A percentile compares a stretch with the other conserved stretches of the same genome.
Evolutionary conservation across 2,113 vertebrate genomes (phyloP).

Genomic region (Crotalus horridus): DNA sequence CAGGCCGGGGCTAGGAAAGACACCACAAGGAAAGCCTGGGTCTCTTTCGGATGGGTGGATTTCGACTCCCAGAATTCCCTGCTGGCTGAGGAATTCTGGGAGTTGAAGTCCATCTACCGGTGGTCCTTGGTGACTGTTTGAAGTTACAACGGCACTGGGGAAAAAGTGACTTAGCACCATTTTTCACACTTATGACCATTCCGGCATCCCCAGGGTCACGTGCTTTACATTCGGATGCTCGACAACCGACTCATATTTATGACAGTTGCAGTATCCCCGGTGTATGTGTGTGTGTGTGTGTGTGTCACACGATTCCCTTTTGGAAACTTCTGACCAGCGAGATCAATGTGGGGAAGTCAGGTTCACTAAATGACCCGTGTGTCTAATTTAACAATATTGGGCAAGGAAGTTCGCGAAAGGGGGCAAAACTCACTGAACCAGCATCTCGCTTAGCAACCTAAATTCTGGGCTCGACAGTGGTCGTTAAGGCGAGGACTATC

Average conservation of each 20-base stretch:
- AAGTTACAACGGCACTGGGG: background rate
- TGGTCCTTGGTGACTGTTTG: background rate
- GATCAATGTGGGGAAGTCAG: background rate
- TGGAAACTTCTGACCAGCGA: background rate
- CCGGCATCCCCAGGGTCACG: rapidly evolving
- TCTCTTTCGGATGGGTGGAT: background rate
- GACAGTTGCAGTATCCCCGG: background rate
- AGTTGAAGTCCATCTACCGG: background rate
- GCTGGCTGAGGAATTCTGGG: background rate
- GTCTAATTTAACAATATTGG: background rate
- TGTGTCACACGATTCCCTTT: no score
- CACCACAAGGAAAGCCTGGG: background rate
- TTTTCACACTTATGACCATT: background rate
- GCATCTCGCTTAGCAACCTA: no score
- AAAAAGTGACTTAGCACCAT: background rate
- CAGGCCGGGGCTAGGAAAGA: background rate
- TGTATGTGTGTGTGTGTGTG: no score
- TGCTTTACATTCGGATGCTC: background rate
- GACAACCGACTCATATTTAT: background rate
- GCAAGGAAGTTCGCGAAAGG: no score
- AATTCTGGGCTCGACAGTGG: no score
- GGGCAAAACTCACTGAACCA: no score
- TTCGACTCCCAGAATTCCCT: background rate
- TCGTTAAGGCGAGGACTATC: no score
- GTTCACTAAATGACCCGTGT: background rate